A percentile compares a stretch with the other conserved stretches of the same genome.
These are phyloP conservation scores for Octopus sinensis DNA, from an alignment of 1,140 invertebrate species.

Conservation along the genomic window DNA sequence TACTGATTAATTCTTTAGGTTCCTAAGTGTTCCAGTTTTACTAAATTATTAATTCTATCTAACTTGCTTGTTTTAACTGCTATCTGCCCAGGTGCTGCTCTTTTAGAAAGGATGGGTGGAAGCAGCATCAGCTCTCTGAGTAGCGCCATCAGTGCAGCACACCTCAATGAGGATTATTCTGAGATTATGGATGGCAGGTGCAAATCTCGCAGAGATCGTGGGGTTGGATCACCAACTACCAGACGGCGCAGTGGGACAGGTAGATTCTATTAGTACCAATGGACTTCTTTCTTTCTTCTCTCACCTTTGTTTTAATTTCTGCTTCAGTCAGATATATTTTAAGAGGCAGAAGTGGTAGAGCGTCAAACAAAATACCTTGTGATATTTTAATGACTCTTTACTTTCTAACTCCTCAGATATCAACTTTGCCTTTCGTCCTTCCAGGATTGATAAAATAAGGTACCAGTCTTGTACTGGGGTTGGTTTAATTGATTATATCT, in stretches of 20 bases:
- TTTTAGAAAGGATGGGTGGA: constrained; percentile 60
- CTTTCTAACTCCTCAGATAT: too few species aligned
- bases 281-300: not conserved
- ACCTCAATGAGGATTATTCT: constrained; percentile 48
- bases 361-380: too few species aligned
- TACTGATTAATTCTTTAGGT: too few species aligned
- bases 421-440: too few species aligned
- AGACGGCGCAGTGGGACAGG: constrained; percentile 35
- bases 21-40: too few species aligned
- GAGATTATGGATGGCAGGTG: constrained; percentile 29
- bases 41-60: too few species aligned
- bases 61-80: not conserved
- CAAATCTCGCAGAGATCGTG: constrained; percentile 26
- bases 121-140: constrained; percentile 83
- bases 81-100: constrained; percentile 14
- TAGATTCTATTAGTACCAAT: constrained; percentile 16
- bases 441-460: too few species aligned
- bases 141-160: constrained; percentile 71
- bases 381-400: too few species aligned
- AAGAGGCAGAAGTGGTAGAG: constrained; percentile 12
- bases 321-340: not conserved
- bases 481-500: too few species aligned
- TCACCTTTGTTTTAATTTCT: constrained; percentile 11
- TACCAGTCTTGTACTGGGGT: too few species aligned
- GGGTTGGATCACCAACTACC: constrained; percentile 28